phyloP scores from a whole-genome alignment of 2,797 vertebrate genomes.

The Enteromius paludinosus region DNA sequence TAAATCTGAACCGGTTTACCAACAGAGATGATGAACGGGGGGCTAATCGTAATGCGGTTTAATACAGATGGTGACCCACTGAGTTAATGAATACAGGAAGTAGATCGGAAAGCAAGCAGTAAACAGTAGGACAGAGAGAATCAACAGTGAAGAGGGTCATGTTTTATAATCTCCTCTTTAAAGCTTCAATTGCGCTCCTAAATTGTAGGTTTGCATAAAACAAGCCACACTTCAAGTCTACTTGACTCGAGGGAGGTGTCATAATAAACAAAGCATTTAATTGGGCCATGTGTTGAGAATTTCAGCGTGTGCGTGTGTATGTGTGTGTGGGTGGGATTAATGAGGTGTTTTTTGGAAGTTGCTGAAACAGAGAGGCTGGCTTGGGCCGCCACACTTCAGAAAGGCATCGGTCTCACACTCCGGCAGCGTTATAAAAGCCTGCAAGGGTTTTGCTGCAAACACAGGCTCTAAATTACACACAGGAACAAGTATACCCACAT shows the following conservation, averaged over 20 bases:
- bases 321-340: conserved; percentile 56
- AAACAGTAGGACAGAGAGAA: conserved; percentile 58
- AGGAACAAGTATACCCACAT: conserved; percentile 63
- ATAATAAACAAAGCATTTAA: conserved; percentile 64
- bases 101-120: conserved; percentile 22
- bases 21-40: conserved; percentile 58
- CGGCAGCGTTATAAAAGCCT: conserved; percentile 18
- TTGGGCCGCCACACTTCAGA: conserved; percentile 39
- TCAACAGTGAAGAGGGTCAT: conserved; percentile 48
- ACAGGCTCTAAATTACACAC: conserved; percentile 41
- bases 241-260: conserved; percentile 58
- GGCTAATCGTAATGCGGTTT: conserved; percentile 22
- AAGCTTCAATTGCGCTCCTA: conserved; percentile 58
- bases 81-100: conserved; percentile 42
- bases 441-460: conserved; percentile 3
- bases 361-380: conserved; percentile 29
- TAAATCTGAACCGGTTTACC: conserved; percentile 66
- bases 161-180: conserved; percentile 57
- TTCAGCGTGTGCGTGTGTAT: conserved; percentile 20
- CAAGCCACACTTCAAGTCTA: conserved; percentile 58
- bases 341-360: conserved; percentile 59
- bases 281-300: conserved; percentile 47
- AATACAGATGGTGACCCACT: conserved; percentile 23
- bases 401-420: conserved; percentile 30
- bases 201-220: conserved; percentile 69